Evolutionary conservation across 2,888 invertebrate species (phyloP).

Genomic region (Sphinx pinastri): DNA sequence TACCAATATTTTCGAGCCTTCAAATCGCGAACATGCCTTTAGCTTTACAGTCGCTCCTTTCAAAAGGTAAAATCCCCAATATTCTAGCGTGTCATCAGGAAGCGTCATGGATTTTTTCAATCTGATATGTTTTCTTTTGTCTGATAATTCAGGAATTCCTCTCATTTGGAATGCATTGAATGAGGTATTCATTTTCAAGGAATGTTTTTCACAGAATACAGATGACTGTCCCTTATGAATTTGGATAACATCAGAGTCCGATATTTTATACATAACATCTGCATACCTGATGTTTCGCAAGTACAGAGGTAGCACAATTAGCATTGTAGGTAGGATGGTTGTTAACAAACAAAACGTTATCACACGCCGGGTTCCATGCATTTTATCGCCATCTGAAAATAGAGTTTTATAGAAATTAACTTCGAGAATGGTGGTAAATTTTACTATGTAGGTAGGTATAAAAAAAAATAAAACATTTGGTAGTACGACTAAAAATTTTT

Average conservation of each 20-base stretch:
- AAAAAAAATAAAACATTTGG: background rate
- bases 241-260: conserved; percentile 93
- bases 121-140: conserved; percentile 88
- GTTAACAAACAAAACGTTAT: conserved; percentile 90
- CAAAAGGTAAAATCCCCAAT: conserved; percentile 94
- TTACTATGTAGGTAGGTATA: too few species aligned
- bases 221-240: conserved; percentile 92
- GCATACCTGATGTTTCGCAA: conserved; percentile 90
- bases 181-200: conserved; percentile 88
- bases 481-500: background rate
- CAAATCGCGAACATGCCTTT: conserved; percentile 91
- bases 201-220: conserved; percentile 91
- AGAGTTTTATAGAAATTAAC: conserved; percentile 29
- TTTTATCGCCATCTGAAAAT: conserved; percentile 86
- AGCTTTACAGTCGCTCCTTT: conserved; percentile 90
- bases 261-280: conserved; percentile 90
- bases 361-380: conserved; percentile 92
- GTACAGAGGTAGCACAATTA: conserved; percentile 91
- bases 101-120: conserved; percentile 92
- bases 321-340: conserved; percentile 88
- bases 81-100: conserved; percentile 93
- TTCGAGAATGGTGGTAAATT: too few species aligned
- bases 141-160: conserved; percentile 87
- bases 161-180: conserved; percentile 90
- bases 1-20: conserved; percentile 91